phyloP scores from a whole-genome alignment of 1,140 invertebrate species.

The Drosophila pachea region DNA sequence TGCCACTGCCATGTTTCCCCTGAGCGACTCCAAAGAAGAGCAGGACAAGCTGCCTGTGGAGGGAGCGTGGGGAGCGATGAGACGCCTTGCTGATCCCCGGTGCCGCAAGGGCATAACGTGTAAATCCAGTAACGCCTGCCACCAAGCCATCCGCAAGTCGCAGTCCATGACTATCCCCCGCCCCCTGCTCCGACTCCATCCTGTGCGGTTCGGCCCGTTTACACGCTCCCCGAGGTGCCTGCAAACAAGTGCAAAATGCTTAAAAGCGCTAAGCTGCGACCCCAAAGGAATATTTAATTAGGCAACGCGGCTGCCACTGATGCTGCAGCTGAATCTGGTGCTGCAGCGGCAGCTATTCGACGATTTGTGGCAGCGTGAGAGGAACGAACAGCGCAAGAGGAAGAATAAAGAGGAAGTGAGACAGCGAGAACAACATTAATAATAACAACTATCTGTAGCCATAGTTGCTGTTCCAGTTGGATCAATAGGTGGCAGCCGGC shows the following conservation, averaged over 20 bases:
- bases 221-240: not conserved
- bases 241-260: slow-evolving; percentile 22
- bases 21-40: not conserved
- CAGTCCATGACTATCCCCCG: too few relatives aligned
- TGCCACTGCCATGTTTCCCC: too few relatives aligned
- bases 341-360: not conserved
- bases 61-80: not conserved
- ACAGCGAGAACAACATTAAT: slow-evolving; percentile 8
- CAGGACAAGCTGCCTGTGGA: not conserved
- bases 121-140: slow-evolving; percentile 28
- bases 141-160: slow-evolving; percentile 22
- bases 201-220: not conserved
- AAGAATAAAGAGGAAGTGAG: not conserved
- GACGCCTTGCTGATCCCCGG: slow-evolving; percentile 8
- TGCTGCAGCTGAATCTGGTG: slow-evolving; percentile 1
- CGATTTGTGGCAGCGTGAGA: too few relatives aligned
- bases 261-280: slow-evolving; percentile 18
- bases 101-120: slow-evolving; percentile 16
- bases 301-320: slow-evolving; percentile 7
- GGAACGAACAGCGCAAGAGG: not conserved
- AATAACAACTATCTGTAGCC: slow-evolving; percentile 25
- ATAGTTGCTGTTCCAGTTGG: slow-evolving; percentile 44
- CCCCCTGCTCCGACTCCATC: not conserved
- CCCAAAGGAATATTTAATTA: slow-evolving; percentile 45
- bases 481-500: slow-evolving; percentile 29